Conservation (phyloP, 2,888 invertebrate species). For the Pachycephus smyrnensis region DNA sequence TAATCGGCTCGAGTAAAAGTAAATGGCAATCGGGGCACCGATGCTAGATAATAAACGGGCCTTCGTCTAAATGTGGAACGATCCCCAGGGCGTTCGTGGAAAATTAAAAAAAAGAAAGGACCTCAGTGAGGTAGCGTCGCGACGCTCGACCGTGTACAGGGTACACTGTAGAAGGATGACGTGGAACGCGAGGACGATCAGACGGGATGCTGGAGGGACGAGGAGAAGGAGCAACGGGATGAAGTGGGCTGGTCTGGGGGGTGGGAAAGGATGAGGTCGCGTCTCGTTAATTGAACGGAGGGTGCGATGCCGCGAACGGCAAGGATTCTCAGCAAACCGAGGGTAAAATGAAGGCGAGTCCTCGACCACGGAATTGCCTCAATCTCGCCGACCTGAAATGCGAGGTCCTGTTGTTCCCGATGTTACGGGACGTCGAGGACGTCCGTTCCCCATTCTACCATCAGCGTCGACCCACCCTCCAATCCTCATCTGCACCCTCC, state of each 20-base stretch:
- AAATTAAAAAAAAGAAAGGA: constrained; percentile 4
- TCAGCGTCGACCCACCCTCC: not conserved
- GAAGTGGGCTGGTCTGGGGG: not conserved
- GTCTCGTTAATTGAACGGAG: constrained; percentile 49
- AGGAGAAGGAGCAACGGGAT: not conserved
- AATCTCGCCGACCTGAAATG: constrained; percentile 32
- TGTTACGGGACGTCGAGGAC: not conserved
- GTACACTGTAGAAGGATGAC: not conserved
- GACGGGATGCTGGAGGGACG: not conserved
- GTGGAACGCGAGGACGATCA: not conserved
- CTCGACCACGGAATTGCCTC: constrained; percentile 51
- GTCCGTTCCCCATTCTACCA: not conserved
- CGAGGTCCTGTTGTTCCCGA: constrained; percentile 16
- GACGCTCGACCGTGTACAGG: not conserved
- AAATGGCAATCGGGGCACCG: constrained; percentile 1
- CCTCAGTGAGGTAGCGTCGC: not conserved
- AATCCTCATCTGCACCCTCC: not conserved
- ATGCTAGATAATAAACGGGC: not conserved
- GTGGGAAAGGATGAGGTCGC: constrained; percentile 27
- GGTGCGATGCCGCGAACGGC: constrained; percentile 41
- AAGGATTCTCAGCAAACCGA: constrained; percentile 13
- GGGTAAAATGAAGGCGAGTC: constrained; percentile 40
- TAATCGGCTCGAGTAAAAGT: constrained; percentile 3
- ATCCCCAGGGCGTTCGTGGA: not conserved
- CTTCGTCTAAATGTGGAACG: not conserved